Conservation (phyloP, 2,113 vertebrate genomes). For the Ciconia stormi region DNA sequence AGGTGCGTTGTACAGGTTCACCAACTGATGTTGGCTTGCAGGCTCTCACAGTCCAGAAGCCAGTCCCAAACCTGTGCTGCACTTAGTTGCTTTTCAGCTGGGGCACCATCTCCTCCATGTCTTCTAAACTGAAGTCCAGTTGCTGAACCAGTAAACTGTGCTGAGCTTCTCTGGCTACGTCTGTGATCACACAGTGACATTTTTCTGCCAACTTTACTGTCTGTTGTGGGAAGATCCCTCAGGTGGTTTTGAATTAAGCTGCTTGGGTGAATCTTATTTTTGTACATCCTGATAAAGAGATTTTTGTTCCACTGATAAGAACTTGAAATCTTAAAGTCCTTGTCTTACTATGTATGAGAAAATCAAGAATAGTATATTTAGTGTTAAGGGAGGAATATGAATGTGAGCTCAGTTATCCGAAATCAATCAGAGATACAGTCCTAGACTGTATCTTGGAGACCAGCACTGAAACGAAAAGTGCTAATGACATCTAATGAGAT, state of each 20-base stretch:
- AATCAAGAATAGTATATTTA: not conserved
- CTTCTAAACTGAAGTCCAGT: not conserved
- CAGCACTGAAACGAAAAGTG: not conserved
- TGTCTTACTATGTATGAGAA: not conserved
- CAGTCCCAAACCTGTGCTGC: not conserved
- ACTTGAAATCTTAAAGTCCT: not conserved
- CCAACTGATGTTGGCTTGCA: not conserved
- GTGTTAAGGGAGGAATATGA: not conserved
- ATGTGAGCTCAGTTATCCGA: not conserved
- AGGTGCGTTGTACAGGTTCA: not conserved
- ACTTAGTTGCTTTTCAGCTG: no score
- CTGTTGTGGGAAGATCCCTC: not conserved
- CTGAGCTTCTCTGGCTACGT: not conserved
- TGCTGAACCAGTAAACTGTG: not conserved
- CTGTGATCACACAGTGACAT: not conserved
- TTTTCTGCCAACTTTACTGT: not conserved
- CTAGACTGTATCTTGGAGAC: not conserved
- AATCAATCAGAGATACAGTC: not conserved
- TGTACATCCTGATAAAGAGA: not conserved
- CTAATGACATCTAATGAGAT: not conserved
- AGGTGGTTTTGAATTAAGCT: not conserved
- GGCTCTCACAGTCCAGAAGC: not conserved
- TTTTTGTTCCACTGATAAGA: not conserved
- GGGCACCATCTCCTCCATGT: rapidly evolving
- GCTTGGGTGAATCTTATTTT: not conserved